Percentiles rank a stretch among this genome's conserved stretches.
These are phyloP conservation scores for Epizoanthus rinbou DNA, from an alignment of 92 coral and sea anemone genomes.

Conservation along the genomic window DNA sequence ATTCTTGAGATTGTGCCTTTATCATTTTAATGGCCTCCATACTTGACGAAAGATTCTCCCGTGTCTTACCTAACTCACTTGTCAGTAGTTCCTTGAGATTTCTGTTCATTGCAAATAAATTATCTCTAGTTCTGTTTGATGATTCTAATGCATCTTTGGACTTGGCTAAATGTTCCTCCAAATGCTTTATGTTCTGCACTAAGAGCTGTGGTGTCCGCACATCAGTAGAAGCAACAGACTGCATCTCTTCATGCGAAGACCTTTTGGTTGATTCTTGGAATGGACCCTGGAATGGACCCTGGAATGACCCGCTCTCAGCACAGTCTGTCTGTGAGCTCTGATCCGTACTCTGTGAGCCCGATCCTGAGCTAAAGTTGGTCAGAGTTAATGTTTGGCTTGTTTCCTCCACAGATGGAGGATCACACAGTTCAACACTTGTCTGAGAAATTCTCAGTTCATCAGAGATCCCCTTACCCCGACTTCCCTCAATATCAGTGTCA, in stretches of 20 bases:
- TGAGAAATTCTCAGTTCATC: conserved; percentile 40
- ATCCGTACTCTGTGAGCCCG: conserved; percentile 68
- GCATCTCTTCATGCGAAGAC: conserved; percentile 4
- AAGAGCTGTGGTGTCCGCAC: conserved; percentile 31
- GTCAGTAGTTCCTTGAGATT: conserved; percentile 48
- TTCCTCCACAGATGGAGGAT: conserved; percentile 57
- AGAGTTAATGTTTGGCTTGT: conserved; percentile 82
- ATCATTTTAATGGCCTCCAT: conserved; percentile 38
- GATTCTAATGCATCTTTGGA: conserved; percentile 42
- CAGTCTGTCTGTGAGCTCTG: conserved; percentile 52
- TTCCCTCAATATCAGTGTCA: conserved; percentile 56
- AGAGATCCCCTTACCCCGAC: neutral
- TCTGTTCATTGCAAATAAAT: conserved; percentile 28
- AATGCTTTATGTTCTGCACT: conserved; percentile 60
- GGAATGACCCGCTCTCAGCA: conserved; percentile 5
- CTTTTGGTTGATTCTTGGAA: conserved; percentile 20
- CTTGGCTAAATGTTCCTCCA: conserved; percentile 68
- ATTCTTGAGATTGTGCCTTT: conserved; percentile 38
- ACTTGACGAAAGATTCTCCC: conserved; percentile 47
- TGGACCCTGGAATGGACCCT: neutral
- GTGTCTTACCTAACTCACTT: conserved; percentile 42
- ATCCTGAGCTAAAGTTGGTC: conserved; percentile 71
- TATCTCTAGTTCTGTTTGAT: conserved; percentile 29
- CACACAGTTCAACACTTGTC: conserved; percentile 29
- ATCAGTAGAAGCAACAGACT: neutral